Evolutionary conservation across 2,113 vertebrate genomes (phyloP).

Genomic region (Acanthisitta chloris): DNA sequence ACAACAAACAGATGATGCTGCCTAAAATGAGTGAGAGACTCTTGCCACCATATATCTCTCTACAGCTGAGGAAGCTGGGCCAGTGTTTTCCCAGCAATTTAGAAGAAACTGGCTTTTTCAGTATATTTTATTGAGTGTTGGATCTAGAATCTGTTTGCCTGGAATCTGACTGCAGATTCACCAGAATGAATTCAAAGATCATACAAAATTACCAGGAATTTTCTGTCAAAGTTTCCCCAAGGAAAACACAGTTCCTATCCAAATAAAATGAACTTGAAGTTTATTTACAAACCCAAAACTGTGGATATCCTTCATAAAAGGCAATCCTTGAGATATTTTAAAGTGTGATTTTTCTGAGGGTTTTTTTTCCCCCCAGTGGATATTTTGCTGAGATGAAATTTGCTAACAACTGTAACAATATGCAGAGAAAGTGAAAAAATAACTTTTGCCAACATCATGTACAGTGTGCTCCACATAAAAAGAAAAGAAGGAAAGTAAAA

Average conservation of each 20-base stretch:
- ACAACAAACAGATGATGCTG: neutral
- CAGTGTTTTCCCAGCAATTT: neutral
- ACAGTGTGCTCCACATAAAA: neutral
- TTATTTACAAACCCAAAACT: neutral
- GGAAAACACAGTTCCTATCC: neutral
- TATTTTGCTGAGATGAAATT: constrained; percentile 39
- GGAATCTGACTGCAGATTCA: neutral
- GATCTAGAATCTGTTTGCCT: neutral
- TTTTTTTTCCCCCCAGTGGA: constrained; percentile 5
- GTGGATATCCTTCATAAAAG: neutral
- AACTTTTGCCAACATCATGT: neutral
- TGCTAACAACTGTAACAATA: neutral
- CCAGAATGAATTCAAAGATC: neutral
- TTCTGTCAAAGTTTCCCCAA: neutral
- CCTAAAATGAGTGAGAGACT: neutral
- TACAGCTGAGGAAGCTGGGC: neutral
- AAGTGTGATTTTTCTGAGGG: neutral
- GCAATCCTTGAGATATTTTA: neutral
- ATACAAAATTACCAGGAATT: neutral
- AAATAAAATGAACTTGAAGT: neutral
- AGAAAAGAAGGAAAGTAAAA: neutral
- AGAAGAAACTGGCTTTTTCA: neutral
- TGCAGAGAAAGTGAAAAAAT: constrained; percentile 31
- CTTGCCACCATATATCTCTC: neutral
- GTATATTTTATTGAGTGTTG: neutral